Conservation (phyloP, 2,113 vertebrate genomes). For the Sander vitreus region DNA sequence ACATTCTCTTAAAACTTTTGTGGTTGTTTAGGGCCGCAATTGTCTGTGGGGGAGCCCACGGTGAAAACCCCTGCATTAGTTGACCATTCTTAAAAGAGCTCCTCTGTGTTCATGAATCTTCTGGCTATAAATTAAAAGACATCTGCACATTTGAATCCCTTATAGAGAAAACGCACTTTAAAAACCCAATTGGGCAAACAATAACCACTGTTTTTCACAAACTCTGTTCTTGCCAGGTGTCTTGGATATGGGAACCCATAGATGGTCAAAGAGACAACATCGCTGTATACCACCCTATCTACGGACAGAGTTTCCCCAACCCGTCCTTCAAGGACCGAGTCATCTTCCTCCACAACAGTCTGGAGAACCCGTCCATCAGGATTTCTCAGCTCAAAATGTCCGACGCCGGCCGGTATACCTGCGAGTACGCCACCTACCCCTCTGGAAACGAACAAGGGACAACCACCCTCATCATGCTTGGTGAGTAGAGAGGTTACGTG, state of each 20-base stretch:
- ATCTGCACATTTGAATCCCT: not conserved
- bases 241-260: constrained; percentile 85
- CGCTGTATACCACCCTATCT: constrained; percentile 85
- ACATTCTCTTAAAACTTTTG: not conserved
- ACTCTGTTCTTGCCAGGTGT: constrained; percentile 54
- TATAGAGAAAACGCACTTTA: not conserved
- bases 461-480: constrained; percentile 83
- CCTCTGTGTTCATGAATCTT: not conserved
- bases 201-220: not conserved
- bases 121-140: not conserved
- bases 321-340: constrained; percentile 73
- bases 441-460: constrained; percentile 85
- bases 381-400: constrained; percentile 80
- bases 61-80: not conserved
- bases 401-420: constrained; percentile 88
- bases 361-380: constrained; percentile 85
- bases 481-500: constrained; percentile 61
- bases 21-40: not conserved
- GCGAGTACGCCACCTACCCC: constrained; percentile 90
- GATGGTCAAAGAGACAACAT: constrained; percentile 82
- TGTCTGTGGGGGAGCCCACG: not conserved
- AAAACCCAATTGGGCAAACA: too few species aligned
- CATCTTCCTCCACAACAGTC: constrained; percentile 69
- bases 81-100: not conserved
- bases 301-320: constrained; percentile 85